A percentile compares a stretch with the other conserved stretches of the same genome.
Evolutionary conservation across 2,113 vertebrate genomes (phyloP).

Genomic region (Malurus cyaneus): DNA sequence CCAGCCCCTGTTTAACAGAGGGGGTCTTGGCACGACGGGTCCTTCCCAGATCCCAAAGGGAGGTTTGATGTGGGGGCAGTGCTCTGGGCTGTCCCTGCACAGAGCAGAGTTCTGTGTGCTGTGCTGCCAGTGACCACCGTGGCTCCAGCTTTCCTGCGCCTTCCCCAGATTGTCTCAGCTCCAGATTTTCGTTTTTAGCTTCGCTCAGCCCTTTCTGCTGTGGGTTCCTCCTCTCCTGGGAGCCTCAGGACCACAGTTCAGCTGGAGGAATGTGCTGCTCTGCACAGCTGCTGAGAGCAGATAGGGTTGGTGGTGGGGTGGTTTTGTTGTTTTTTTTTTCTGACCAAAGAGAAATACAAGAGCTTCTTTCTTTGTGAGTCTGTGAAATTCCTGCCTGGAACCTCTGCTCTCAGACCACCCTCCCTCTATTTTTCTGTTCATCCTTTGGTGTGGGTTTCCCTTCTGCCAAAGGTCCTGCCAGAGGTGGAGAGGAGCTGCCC

Average conservation of each 20-base stretch:
- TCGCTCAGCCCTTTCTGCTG: constrained; percentile 50
- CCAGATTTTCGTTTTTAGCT: constrained; percentile 57
- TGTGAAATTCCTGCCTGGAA: background rate
- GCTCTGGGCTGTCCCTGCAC: background rate
- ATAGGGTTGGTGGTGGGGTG: constrained; percentile 17
- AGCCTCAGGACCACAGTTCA: constrained; percentile 28
- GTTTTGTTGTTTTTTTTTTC: background rate
- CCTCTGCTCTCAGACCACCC: background rate
- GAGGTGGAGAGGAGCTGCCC: background rate
- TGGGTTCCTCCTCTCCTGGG: constrained; percentile 37
- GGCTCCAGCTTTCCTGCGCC: background rate
- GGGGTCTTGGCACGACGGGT: background rate
- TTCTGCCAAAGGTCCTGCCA: background rate
- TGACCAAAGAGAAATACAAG: constrained; percentile 48
- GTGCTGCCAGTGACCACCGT: accelerated
- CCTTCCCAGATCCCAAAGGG: background rate
- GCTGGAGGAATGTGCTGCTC: constrained; percentile 60
- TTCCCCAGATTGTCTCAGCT: constrained; percentile 27
- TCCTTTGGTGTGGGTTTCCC: constrained; percentile 7
- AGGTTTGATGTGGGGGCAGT: background rate
- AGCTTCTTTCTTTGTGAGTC: constrained; percentile 43
- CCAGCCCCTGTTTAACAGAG: too few species aligned
- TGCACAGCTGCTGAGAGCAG: constrained; percentile 54
- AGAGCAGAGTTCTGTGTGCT: background rate
- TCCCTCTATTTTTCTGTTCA: constrained; percentile 13